Base-by-base conservation (phyloP, 1,140 invertebrate genomes). In the Hylyphantes graminicola region DNA sequence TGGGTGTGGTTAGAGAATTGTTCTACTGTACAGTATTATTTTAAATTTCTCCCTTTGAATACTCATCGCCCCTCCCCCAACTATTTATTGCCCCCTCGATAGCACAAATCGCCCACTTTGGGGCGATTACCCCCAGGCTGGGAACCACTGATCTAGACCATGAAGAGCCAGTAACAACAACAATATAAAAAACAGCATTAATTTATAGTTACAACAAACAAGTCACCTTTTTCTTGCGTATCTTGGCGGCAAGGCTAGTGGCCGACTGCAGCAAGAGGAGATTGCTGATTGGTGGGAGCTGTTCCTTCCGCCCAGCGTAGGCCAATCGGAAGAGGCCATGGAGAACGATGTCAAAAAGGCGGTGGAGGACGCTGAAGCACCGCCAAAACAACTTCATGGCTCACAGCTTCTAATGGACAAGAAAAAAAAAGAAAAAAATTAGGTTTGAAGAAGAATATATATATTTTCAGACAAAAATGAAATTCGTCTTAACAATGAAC, bases 261-360 rank as follows among this genome's bases (percentile, higher is more conserved):
- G 82, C 82, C 10, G 82, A 15, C 12, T 54, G 61, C n/a, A 85
- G 61, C 48, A 85, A 75, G 0, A 77, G 17, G 2, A 85, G 74
- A 70, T 85, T 77, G 7, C 61, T 85, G 21, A 85, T 94, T 5
- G 93, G 92, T 0, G 94, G 93, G 87, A 95, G 91, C 70, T 89
- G 90, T 85, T 93, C 89, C 0, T 92, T 92, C 53, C 91, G 90
- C 11, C 90, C 91, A 21, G 86, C 86, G 53, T 85, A 61, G 7
- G 67, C 67, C 9, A 85, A 70, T 70, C 72, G 68, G n/a, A 85
- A 85, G 8, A 63, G 8, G 57, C n/a, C 35, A 83, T 83, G 80
- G 2, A 83, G 0, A 7, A 75, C 4, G 48, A 83, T 74, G 50
- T 83, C 80, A 64, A 83, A 83, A 10, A 83, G 35, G 17, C 80